Evolutionary conservation across 2,113 vertebrate genomes (phyloP).

Genomic region (Candoia aspera): DNA sequence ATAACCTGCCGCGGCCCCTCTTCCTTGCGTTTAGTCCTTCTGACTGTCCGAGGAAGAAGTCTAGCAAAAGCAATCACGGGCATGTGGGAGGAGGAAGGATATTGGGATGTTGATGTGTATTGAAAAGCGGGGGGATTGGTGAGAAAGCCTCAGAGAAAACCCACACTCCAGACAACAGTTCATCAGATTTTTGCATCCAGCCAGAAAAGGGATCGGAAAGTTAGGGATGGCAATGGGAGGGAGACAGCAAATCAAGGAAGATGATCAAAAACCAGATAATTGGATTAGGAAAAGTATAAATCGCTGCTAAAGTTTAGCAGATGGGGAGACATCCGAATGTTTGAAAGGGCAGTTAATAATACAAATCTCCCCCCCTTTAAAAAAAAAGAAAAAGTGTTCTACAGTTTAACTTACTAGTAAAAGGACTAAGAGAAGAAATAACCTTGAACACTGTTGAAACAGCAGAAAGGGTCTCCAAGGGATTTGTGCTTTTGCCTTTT

Average conservation of each 20-base stretch:
- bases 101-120: neutral
- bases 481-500: neutral
- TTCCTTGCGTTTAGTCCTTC: conserved; percentile 34
- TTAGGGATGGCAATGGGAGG: neutral
- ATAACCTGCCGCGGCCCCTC: conserved; percentile 4
- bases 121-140: conserved; percentile 1
- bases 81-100: neutral
- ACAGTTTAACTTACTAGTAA: conserved; percentile 9
- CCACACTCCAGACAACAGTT: conserved; percentile 6
- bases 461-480: neutral
- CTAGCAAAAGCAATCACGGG: conserved; percentile 18
- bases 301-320: neutral
- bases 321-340: neutral
- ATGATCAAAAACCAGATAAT: neutral
- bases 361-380: neutral
- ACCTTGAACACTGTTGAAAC: conserved; percentile 4
- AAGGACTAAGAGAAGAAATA: conserved; percentile 21
- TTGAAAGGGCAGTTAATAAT: conserved; percentile 36
- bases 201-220: conserved; percentile 2
- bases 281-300: neutral
- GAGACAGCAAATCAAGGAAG: neutral
- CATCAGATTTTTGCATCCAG: conserved; percentile 13
- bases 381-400: neutral
- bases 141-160: conserved; percentile 8
- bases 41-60: conserved; percentile 43